Evolutionary conservation across 2,888 invertebrate species (phyloP), one percentile per base, ranked within the genome.

Genomic region (Priocnemis perturbator): DNA sequence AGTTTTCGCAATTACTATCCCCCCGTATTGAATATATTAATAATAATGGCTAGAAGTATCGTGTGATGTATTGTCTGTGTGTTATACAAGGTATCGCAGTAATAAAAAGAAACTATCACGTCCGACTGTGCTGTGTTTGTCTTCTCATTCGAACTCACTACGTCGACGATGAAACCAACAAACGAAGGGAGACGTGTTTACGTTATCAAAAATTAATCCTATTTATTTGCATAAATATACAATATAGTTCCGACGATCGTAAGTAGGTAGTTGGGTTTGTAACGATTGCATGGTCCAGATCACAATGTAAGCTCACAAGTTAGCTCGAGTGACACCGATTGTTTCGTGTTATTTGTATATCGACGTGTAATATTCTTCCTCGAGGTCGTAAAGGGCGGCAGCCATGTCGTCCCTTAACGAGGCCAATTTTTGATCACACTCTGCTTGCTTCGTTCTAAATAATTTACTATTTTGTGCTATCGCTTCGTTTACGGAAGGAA

Each of bases 401-500:
- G 98, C 97, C 93, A 98, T 97, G 86, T 98, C 98, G 89, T 98
- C 98, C 70, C 98, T 90, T 20, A 98, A 89, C 20, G 95, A 95
- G 93, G 97, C 96, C 20, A 98, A 90, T 89, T 97, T 98, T 83
- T 95, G 95, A 90, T 98, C 98, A 89, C 97, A 96, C 87, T 97
- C 97, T 57, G 94, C 94, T 90, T 98, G 97, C 85, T 96, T 96
- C 0, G 95, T 95, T 66, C 97, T 93, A 86, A 96, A 97, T 14
- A 97, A 89, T 87, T 96, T 95, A 0, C 96, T 96, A 87, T 97
- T 98, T 80, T 96, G 95, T n/a, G 96, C 94, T 74, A 99, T 98
- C 0, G 98, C 97, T 86, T 98, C 98, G 89, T 99, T 99, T 0
- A 99, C 97, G 0, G 98, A 98, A 55, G 98, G 98, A 87, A 99